Evolutionary conservation across 2,888 invertebrate genomes (phyloP), one percentile per base, ranked within the genome.

Genomic region (Cremastinae sp.): DNA sequence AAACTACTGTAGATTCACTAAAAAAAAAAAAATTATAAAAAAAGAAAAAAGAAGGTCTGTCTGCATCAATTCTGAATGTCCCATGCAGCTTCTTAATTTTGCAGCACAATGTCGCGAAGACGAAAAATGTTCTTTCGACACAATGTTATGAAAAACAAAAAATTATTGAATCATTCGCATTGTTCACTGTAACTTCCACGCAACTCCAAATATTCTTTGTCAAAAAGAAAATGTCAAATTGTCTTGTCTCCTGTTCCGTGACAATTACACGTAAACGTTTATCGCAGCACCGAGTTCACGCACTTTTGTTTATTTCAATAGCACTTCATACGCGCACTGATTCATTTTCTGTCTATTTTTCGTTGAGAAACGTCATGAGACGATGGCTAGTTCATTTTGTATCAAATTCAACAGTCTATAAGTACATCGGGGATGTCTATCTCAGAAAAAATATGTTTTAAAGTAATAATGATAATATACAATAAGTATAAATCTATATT

Each of bases 361-460:
- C 49, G 20, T 43, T 72, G 75, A 58, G 58, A 71, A 55, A 69
- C 37, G 58, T 69, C 20, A 61, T 61, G 61, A 69, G 43, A 62
- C 66, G 12, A 66, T 78, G 64, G 18, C 16, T 58, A 68, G 39
- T 49, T 72, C 66, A 58, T 56, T 73, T 66, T 61, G 68, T 79
- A 75, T 74, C 70, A 74, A 75, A 77, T 64, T 64, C 58, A 69
- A 79, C 69, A 59, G 69, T 59, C 73, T 80, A 74, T 76, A 74
- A 79, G 70, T 79, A 78, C 72, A 39, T 58, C 43, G 51, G 28
- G 22, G 45, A 58, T 45, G 22, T 20, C n/a, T 45, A 8, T 47
- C 14, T 18, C 47, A 10, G 35, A 53, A 65, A 70, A 18, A 61
- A 62, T 61, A 68, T 59, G 12, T 74, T 58, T 55, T n/a, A n/a